Percentiles rank a stretch among this genome's conserved stretches.
Evolutionary conservation across 2,888 invertebrate species (phyloP).

Genomic region (Acronicta leporina): DNA sequence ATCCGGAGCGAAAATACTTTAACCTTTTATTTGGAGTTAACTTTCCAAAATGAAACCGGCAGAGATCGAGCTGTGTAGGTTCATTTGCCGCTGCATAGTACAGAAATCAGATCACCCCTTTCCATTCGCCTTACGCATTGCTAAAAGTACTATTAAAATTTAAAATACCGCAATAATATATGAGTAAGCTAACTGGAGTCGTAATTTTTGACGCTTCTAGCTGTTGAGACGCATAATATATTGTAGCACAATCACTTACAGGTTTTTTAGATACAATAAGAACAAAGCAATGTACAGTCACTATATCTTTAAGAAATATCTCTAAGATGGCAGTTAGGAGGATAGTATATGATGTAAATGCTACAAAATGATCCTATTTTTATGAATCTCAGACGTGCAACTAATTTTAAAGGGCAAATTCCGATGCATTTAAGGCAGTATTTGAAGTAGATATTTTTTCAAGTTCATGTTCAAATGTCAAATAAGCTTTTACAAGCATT

Average conservation of each 20-base stretch:
- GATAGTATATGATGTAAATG: conserved; percentile 10
- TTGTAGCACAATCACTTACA: conserved; percentile 55
- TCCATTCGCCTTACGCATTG: conserved; percentile 24
- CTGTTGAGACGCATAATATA: conserved; percentile 49
- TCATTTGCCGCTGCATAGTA: too few relatives aligned
- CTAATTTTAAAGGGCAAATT: conserved; percentile 16
- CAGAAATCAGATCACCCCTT: too few relatives aligned
- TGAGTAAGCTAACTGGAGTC: conserved; percentile 34
- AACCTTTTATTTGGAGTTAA: too few relatives aligned
- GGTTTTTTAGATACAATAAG: conserved; percentile 19
- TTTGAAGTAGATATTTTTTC: too few relatives aligned
- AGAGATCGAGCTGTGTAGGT: too few relatives aligned
- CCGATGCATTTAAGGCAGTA: background rate
- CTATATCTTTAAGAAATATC: conserved; percentile 38
- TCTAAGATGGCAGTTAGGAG: conserved; percentile 7
- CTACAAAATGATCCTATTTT: conserved; percentile 28
- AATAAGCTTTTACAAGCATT: too few relatives aligned
- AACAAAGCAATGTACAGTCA: conserved; percentile 45
- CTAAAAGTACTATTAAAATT: conserved; percentile 3
- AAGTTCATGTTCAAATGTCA: too few relatives aligned
- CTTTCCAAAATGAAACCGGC: too few relatives aligned
- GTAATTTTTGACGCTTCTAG: conserved; percentile 48
- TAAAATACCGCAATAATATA: conserved; percentile 42
- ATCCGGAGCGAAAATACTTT: too few relatives aligned
- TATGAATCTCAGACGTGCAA: conserved; percentile 35